A percentile compares a stretch with the other conserved stretches of the same genome.
phyloP scores from a whole-genome alignment of 2,888 invertebrate species.

The Leucophora obtusa region DNA sequence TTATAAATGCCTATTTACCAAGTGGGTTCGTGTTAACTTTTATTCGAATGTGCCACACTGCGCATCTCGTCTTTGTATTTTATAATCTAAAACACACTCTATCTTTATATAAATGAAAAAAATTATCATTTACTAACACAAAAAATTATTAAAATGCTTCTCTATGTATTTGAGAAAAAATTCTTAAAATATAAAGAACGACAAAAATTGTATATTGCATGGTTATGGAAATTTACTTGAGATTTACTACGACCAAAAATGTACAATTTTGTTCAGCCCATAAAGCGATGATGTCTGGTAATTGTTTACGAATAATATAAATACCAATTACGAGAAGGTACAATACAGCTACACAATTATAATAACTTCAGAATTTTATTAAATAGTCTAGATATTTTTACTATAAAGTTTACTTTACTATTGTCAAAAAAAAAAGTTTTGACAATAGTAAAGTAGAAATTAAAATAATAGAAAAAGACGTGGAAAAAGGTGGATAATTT shows the following conservation, averaged over 20 bases:
- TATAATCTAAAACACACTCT: conserved; percentile 49
- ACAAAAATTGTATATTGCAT: neutral
- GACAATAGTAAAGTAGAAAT: no score
- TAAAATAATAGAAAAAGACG: no score
- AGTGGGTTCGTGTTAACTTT: neutral
- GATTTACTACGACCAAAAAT: conserved; percentile 28
- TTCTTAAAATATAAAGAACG: conserved; percentile 34
- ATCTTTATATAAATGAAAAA: conserved; percentile 43
- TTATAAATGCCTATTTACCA: neutral
- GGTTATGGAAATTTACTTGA: conserved; percentile 48
- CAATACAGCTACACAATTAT: conserved; percentile 31
- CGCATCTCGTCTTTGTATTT: conserved; percentile 67
- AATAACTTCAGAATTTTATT: conserved; percentile 53
- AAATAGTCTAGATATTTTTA: neutral
- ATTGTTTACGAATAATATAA: conserved; percentile 19
- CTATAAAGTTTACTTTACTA: no score
- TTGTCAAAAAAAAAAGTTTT: no score
- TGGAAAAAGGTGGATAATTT: no score
- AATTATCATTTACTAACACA: conserved; percentile 52
- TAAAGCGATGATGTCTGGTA: conserved; percentile 30
- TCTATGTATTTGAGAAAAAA: conserved; percentile 5
- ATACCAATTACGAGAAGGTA: neutral
- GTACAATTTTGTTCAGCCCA: conserved; percentile 8
- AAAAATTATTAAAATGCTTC: conserved; percentile 34
- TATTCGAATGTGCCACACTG: conserved; percentile 64